A percentile compares a stretch with the other conserved stretches of the same genome.
Conservation (phyloP, 2,113 vertebrate genomes). For the Actenoides lindsayi region DNA sequence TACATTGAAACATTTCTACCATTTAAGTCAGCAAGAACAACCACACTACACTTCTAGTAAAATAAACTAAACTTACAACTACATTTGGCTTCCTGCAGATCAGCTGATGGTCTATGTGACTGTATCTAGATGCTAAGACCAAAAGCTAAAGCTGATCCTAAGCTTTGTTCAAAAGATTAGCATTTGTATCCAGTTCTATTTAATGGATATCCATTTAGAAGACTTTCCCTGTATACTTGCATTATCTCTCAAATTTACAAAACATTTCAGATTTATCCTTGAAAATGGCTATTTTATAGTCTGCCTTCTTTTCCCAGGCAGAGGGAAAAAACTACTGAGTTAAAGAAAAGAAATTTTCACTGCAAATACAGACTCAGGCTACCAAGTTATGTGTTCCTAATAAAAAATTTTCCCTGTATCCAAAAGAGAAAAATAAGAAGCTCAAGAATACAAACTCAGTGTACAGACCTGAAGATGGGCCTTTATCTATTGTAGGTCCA, state of each 20-base stretch:
- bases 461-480: background rate
- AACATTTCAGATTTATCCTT: background rate
- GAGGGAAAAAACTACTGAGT: background rate
- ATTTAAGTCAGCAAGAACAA: background rate
- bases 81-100: background rate
- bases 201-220: background rate
- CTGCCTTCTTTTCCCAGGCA: background rate
- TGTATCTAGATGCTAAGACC: fast-evolving
- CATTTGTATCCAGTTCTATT: background rate
- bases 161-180: background rate
- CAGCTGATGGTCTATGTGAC: background rate
- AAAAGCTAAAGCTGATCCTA: background rate
- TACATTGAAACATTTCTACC: background rate
- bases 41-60: background rate
- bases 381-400: background rate
- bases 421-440: background rate
- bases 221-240: background rate
- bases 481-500: background rate
- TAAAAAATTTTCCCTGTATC: background rate
- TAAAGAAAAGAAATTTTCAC: background rate
- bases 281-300: background rate
- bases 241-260: background rate
- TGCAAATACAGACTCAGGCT: background rate
- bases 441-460: background rate
- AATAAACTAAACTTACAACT: background rate